phyloP scores from a whole-genome alignment of 2,888 invertebrate genomes.

The Chaetogeoica ovagalla region DNA sequence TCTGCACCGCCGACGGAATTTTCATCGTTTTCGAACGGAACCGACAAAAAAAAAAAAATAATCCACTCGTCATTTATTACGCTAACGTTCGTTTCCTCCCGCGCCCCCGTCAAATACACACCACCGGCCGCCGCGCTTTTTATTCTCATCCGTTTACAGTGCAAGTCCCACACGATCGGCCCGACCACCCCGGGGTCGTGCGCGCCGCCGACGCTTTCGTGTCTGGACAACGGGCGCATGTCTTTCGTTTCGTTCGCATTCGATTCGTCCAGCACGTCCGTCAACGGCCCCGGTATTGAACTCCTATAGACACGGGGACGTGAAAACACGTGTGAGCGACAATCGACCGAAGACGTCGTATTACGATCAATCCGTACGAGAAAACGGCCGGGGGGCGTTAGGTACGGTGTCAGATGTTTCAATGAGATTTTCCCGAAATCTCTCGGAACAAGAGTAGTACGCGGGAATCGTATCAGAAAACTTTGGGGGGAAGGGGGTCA shows the following conservation, averaged over 20 bases:
- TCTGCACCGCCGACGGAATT: background rate
- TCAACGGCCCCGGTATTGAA: conserved; percentile 52
- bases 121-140: conserved; percentile 53
- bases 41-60: too few relatives aligned
- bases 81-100: too few relatives aligned
- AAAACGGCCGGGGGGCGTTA: too few relatives aligned
- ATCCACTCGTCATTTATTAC: too few relatives aligned
- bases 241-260: conserved; percentile 23
- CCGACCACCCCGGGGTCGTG: conserved; percentile 81
- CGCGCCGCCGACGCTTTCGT: conserved; percentile 68
- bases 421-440: too few relatives aligned
- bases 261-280: conserved; percentile 44
- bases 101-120: background rate
- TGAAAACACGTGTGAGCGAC: background rate
- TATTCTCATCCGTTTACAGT: conserved; percentile 64
- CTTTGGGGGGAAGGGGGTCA: too few relatives aligned
- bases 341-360: too few relatives aligned
- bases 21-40: too few relatives aligned
- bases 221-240: conserved; percentile 60
- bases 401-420: too few relatives aligned
- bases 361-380: too few relatives aligned
- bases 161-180: conserved; percentile 80
- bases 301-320: conserved; percentile 21
- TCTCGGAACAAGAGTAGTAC: too few relatives aligned
- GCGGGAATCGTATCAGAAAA: too few relatives aligned